A percentile compares a stretch with the other conserved stretches of the same genome.
Conservation (phyloP, 2,888 invertebrate genomes). For the Plusia festucae region DNA sequence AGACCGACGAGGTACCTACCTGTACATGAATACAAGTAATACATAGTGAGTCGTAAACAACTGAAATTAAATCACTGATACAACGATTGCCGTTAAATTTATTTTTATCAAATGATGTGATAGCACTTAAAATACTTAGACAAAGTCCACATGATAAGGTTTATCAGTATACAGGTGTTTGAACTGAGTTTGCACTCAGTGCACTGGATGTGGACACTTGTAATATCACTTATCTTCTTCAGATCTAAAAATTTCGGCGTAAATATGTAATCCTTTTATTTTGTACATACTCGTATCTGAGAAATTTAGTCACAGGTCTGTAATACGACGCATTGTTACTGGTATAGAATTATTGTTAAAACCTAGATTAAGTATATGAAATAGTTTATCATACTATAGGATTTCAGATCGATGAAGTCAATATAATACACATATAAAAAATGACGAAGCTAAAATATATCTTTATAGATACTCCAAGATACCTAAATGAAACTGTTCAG, state of each 20-base stretch:
- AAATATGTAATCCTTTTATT: background rate
- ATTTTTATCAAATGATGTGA: slow-evolving; percentile 42
- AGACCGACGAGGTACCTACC: too few relatives aligned
- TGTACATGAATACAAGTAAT: background rate
- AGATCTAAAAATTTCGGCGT: slow-evolving; percentile 5
- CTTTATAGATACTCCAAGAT: too few relatives aligned
- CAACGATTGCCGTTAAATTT: slow-evolving; percentile 31
- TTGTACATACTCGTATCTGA: background rate
- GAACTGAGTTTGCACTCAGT: slow-evolving; percentile 70
- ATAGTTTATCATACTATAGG: too few relatives aligned
- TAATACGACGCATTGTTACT: background rate
- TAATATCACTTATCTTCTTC: slow-evolving; percentile 22
- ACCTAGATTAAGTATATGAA: too few relatives aligned
- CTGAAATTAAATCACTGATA: slow-evolving; percentile 33
- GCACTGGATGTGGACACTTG: slow-evolving; percentile 54
- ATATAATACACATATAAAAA: too few relatives aligned
- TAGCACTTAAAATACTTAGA: slow-evolving; percentile 45
- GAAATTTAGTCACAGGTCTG: background rate
- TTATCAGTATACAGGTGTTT: slow-evolving; percentile 72
- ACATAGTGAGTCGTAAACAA: slow-evolving; percentile 25
- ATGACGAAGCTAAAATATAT: too few relatives aligned
- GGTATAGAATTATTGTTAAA: too few relatives aligned
- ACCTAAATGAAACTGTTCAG: too few relatives aligned
- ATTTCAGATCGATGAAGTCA: too few relatives aligned
- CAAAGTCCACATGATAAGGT: slow-evolving; percentile 52